Evolutionary conservation across 1,140 invertebrate species (phyloP).

Genomic region (Lepidurus apus): DNA sequence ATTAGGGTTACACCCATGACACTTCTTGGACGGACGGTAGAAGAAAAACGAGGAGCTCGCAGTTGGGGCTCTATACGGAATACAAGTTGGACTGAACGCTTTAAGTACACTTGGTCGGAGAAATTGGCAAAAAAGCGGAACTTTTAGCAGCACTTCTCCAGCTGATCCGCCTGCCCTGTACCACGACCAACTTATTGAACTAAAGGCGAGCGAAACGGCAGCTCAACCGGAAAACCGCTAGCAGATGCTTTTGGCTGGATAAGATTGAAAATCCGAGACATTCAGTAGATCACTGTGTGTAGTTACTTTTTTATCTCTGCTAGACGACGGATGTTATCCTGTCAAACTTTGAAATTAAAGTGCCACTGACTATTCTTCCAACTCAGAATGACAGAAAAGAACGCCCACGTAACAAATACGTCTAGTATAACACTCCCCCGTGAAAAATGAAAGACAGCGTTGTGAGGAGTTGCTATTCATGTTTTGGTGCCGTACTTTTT

Average conservation of each 20-base stretch:
- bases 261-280: too few species aligned
- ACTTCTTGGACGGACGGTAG: neutral
- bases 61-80: neutral
- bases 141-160: too few species aligned
- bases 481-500: too few species aligned
- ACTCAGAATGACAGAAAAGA: neutral
- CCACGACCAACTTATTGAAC: too few species aligned
- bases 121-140: neutral
- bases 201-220: too few species aligned
- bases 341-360: neutral
- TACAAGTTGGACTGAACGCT: neutral
- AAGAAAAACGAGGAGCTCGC: neutral
- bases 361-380: conserved; percentile 1
- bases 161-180: too few species aligned
- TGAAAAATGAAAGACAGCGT: too few species aligned
- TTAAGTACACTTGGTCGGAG: neutral
- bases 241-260: too few species aligned
- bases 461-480: too few species aligned
- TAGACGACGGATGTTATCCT: neutral
- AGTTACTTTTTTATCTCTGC: neutral
- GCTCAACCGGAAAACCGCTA: too few species aligned
- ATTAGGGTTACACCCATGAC: neutral
- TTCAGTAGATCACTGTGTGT: neutral
- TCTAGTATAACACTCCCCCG: too few species aligned
- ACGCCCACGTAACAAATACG: too few species aligned